Evolutionary conservation across 2,113 vertebrate genomes (phyloP).

Genomic region (Notothenia rossii): DNA sequence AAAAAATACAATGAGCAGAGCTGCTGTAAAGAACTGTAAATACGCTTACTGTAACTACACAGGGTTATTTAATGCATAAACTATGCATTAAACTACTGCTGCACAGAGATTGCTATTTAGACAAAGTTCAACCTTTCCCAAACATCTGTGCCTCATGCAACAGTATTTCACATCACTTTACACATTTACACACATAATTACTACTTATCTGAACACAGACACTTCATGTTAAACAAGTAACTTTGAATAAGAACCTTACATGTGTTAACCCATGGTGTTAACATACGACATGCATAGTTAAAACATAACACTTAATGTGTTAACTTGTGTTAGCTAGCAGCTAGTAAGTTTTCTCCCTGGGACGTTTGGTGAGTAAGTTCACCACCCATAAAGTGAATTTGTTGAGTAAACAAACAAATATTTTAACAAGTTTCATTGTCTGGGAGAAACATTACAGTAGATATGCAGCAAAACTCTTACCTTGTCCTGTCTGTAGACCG

Average conservation of each 20-base stretch:
- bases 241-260: not conserved
- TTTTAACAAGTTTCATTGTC: fast-evolving
- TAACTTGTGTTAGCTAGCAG: not conserved
- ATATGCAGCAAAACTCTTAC: constrained; percentile 26
- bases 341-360: not conserved
- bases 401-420: not conserved
- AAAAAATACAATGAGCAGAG: not conserved
- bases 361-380: not conserved
- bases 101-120: not conserved
- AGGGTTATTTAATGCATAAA: too few species aligned
- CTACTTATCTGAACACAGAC: not conserved
- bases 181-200: not conserved
- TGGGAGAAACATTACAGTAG: not conserved
- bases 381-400: fast-evolving
- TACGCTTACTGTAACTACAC: not conserved
- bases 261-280: too few species aligned
- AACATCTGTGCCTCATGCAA: not conserved
- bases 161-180: too few species aligned
- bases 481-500: constrained; percentile 13
- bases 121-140: not conserved
- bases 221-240: not conserved
- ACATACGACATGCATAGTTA: not conserved
- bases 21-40: not conserved
- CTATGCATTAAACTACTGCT: too few species aligned
- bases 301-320: not conserved